Evolutionary conservation across 2,113 vertebrate genomes (phyloP), one percentile per base, ranked within the genome.

Genomic region (Pelecanus crispus): DNA sequence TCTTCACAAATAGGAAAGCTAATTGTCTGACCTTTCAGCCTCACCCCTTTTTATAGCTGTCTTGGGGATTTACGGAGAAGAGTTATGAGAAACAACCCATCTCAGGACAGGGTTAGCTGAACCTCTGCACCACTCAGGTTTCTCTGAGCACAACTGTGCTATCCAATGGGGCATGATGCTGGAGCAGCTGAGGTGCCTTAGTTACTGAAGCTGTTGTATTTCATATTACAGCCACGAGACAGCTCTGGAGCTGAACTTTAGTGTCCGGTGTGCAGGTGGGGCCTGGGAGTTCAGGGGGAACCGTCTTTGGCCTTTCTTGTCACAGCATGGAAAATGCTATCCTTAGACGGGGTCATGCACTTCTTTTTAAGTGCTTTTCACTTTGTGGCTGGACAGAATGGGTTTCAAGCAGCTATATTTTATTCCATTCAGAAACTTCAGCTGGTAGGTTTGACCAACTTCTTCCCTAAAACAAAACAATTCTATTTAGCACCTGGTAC

Each of bases 1-100:
- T 94, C 49, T 74, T 96, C 65, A 81, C 78, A 91, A 89, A 90
- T 75, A 59, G 36, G 34, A 79, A 73, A 84, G 55, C 56, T 92
- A 85, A 96, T 95, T 85, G 90, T 58, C 56, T 88, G 90, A 59
- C 93, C 95, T 95, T 92, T 96, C 82, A 90, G 73, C 47, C 88
- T 83, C 70, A 94, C 81, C 81, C 40, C 34, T 79, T 95, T 94
- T 93, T 59, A 93, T 65, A 56, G 81, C 65, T 94, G 66, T 88
- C 78, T 86, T 86, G 71, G 38, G 93, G 55, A 81, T 86, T 87
- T 97, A 91, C 2, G 0, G 93, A 86, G 86, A 92, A 92, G 56
- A 90, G 53, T 81, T 94, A 94, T 84, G 92, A 92, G 92, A 95
- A 97, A 90, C 28, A 75, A 11, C 47, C 15, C 19, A 0, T 73